Base-by-base conservation (phyloP, 35 echinoderm and acorn worm genomes). In the Apostichopus japonicus region DNA sequence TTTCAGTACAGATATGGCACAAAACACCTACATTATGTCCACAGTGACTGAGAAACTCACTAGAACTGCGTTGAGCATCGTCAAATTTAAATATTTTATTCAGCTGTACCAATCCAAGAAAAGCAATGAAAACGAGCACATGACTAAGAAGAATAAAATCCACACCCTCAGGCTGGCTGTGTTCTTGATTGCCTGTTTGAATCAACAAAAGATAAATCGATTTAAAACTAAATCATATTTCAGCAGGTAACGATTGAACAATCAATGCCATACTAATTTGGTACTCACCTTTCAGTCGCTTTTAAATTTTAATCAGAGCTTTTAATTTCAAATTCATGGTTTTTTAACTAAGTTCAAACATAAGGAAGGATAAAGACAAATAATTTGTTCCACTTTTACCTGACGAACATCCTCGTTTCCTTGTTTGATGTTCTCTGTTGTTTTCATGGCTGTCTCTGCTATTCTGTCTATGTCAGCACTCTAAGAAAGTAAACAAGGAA, bases 51-150 rank as follows among this genome's bases (percentile, higher is more conserved):
- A 61, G 57, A 61, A 13, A 61, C 57, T 61, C 57, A 61, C 7
- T 61, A 10, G 13, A 61, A 61, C 13, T 61, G 13, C 8, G 13
- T 8, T 5, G 1, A 61, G 13, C 13, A 61, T 61, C 57, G 7
- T 8, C 57, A 61, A 61, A 61, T 8, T 61, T 10, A 10, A 10
- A 61, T 61, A 13, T 75, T 75, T 23, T 75, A 21, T 90, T 86
- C 90, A 95, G 24, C 94, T 94, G 57, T 99, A 99, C 97, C 97
- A 99, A 53, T 99, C 97, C 82, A 99, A 72, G 84, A 99, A 99
- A 5, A 99, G 92, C 33, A 99, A 88, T 23, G 97, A 96, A 67
- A 99, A 99, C 0, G 97, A 99, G 65, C 97, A 99, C 90, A 99
- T 96, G 44, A 99, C 92, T 10, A 99, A 79, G 92, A 99, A 99